Evolutionary conservation across 2,113 vertebrate species (phyloP).

Genomic region (Pseudonaja textilis): DNA sequence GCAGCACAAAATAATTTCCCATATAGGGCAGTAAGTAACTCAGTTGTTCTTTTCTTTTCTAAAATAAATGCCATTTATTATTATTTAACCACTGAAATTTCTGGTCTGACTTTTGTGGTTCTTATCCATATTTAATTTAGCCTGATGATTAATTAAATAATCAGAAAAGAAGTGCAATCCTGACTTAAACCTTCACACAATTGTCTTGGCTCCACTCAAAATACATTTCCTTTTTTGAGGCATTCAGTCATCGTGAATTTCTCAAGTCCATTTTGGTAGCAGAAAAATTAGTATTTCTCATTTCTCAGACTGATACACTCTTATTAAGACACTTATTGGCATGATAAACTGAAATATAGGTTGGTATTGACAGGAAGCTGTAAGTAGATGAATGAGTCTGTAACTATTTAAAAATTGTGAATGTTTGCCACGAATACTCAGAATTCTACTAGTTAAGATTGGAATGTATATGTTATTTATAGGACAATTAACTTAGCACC

Average conservation of each 20-base stretch:
- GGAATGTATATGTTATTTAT: background rate
- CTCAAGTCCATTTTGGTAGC: background rate
- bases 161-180: fast-evolving
- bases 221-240: background rate
- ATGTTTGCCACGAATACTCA: background rate
- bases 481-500: background rate
- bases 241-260: background rate
- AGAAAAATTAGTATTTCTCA: background rate
- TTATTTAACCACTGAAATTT: background rate
- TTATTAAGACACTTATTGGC: background rate
- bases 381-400: background rate
- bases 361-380: background rate
- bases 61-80: background rate
- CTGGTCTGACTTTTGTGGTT: background rate
- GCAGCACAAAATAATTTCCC: conserved; percentile 27
- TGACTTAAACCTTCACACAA: background rate
- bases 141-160: background rate
- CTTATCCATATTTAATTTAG: background rate
- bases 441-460: background rate
- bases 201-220: background rate
- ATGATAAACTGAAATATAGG: background rate
- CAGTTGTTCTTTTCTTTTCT: background rate
- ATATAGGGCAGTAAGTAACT: background rate
- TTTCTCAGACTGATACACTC: background rate
- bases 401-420: background rate